Conservation (phyloP, 2,888 invertebrate genomes). For the Sussaba pulchella region DNA sequence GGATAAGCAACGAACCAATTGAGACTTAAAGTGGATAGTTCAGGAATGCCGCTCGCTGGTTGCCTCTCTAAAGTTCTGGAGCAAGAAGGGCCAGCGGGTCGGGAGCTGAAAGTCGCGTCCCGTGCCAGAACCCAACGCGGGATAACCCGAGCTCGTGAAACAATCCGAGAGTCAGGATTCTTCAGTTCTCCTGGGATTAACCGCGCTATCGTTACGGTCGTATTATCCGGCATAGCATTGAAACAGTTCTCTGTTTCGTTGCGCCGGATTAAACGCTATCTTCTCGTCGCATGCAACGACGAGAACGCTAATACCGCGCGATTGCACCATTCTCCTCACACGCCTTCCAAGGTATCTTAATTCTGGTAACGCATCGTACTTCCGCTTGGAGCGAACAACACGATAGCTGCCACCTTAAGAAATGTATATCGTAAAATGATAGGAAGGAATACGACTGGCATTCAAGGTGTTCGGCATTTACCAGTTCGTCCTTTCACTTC, state of each 20-base stretch:
- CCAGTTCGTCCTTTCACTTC: too few species aligned
- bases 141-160: constrained; percentile 6
- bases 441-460: not conserved
- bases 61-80: constrained; percentile 41
- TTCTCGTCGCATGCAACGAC: constrained; percentile 53
- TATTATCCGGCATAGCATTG: constrained; percentile 45
- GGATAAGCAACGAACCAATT: constrained; percentile 68
- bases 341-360: constrained; percentile 14
- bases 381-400: not conserved
- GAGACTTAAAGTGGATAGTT: constrained; percentile 68
- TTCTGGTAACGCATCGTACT: constrained; percentile 19
- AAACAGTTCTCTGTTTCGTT: constrained; percentile 50
- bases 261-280: constrained; percentile 60
- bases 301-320: constrained; percentile 50
- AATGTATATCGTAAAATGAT: not conserved
- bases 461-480: too few species aligned
- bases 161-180: constrained; percentile 42
- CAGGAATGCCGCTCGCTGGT: constrained; percentile 59
- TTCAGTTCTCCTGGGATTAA: constrained; percentile 56
- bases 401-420: not conserved
- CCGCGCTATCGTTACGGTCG: constrained; percentile 56
- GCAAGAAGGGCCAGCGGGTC: constrained; percentile 52
- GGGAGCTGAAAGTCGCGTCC: constrained; percentile 53
- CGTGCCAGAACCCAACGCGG: constrained; percentile 9
- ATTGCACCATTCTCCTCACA: constrained; percentile 30